These are phyloP conservation scores for Hippoglossus hippoglossus DNA, from an alignment of 2,797 vertebrate genomes.

Conservation along the genomic window DNA sequence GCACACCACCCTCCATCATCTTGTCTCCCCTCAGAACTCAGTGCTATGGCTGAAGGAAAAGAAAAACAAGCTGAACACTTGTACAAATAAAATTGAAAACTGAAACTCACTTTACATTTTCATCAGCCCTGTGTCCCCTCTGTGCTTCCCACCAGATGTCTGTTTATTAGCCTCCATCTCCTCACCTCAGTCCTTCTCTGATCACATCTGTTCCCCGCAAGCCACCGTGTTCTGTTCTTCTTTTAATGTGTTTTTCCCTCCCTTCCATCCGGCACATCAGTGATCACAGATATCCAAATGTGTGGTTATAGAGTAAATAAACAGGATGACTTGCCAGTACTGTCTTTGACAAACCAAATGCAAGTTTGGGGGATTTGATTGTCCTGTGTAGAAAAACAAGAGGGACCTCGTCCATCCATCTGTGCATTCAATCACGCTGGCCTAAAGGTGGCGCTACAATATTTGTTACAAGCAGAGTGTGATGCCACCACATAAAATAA, in stretches of 20 bases:
- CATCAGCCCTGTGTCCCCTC: conserved; percentile 57
- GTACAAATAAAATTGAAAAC: conserved; percentile 9
- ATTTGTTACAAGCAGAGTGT: background rate
- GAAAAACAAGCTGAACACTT: conserved; percentile 34
- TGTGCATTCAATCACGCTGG: background rate
- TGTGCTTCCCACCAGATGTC: conserved; percentile 47
- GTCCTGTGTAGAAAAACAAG: background rate
- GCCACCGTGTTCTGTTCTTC: background rate
- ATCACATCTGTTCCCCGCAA: conserved; percentile 44
- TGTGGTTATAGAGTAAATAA: too few relatives aligned
- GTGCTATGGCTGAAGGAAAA: conserved; percentile 29
- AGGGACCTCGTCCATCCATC: background rate
- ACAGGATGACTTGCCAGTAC: too few relatives aligned
- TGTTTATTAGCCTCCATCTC: conserved; percentile 53
- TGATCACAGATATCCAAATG: too few relatives aligned
- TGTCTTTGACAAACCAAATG: too few relatives aligned
- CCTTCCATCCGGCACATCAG: background rate
- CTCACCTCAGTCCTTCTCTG: conserved; percentile 32
- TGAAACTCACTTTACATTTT: conserved; percentile 54
- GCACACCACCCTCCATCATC: conserved; percentile 49
- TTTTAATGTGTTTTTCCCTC: conserved; percentile 5
- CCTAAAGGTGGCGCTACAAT: background rate
- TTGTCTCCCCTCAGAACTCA: conserved; percentile 33
- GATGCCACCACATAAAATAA: background rate
- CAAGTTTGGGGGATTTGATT: background rate